Evolutionary conservation across 2,888 invertebrate genomes (phyloP), one percentile per base, ranked within the genome.

Genomic region (Ophion ventricosus): DNA sequence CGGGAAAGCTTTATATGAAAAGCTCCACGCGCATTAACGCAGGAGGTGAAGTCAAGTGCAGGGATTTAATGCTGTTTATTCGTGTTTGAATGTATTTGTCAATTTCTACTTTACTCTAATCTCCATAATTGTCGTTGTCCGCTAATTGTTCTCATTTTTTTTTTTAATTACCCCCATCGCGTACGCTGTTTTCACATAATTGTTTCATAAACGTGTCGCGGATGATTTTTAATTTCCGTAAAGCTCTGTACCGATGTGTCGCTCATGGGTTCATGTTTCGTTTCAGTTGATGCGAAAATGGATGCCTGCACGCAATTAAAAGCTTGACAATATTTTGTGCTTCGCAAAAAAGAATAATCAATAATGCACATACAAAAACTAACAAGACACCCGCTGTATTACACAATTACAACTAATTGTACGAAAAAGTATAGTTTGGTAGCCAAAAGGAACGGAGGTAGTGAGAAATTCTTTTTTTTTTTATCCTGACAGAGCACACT

Each of bases 401-500:
- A 66, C 23, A 3, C 2, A 49, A 49, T 17, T 49, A 17, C 11
- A 14, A 49, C 49, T 17, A 49, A 11, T 17, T 17, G 14, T 49
- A 49, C 49, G 4, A 17, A 17, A 49, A 49, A 17, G 49, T 49
- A 49, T 17, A 11, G 54, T 70, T 29, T 10, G 8, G n/a, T 40
- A 10, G 40, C n/a, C 35, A 20, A 49, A 29, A 20, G 0, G 25
- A 56, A 49, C 26, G 8, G 23, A 54, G 17, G 14, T 67, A 59
- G 23, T 61, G 59, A 35, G 23, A n/a, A 29, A n/a, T 67, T 17
- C 20, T 74, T 56, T 63, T 64, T 17, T 3, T 59, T 56, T 63
- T 64, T 17, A 7, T 59, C 25, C 43, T 17, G 79, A 83, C 87
- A 94, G 94, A 91, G 89, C 82, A 89, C 94, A 64, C 89, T 94